Evolutionary conservation across 1,140 invertebrate species (phyloP), one percentile per base, ranked within the genome.

Genomic region (Battus philenor): DNA sequence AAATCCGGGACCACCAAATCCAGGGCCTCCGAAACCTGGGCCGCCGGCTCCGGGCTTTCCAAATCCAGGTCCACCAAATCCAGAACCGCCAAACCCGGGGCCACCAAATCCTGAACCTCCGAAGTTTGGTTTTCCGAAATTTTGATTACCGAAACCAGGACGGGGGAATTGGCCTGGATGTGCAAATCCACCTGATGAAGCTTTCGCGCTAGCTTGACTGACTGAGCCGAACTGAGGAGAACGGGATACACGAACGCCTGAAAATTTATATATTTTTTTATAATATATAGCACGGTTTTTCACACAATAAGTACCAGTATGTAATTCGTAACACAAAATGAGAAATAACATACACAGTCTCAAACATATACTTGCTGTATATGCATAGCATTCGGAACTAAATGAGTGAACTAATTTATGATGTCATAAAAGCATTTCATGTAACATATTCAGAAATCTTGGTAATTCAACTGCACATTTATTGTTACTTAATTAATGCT

Each of bases 131-230:
- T 12, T 13, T n/a, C 18, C 34, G 10, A 38, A 38, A 0, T 10
- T 10, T 9, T 17, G 20, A 2, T 10, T 10, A 27, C 9, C 26
- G n/a, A 27, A 27, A 4, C 7, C 8, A 2, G 26, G 26, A 9
- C 4, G 1, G 8, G 8, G 12, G 2, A n/a, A 32, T 32, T 32
- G 30, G 5, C 15, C n/a, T 1, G 32, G 32, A 9, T 8, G 32
- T 5, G n/a, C n/a, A 6, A 18, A 18, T 20, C 32, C 17, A 1
- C 32, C 32, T n/a, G 32, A 15, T 10, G 9, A 11, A 3, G 32
- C 32, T 18, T 6, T 34, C 8, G 32, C 32, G 2, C 16, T 34
- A 6, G 32, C 32, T 34, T 34, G 15, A 34, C 32, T 34, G 17
- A 9, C 8, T 8, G 32, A 34, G 0, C 32, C 32, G 9, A 34